These are phyloP conservation scores for Parnassius mnemosyne DNA, from an alignment of 2,888 invertebrate species.

Conservation along the genomic window DNA sequence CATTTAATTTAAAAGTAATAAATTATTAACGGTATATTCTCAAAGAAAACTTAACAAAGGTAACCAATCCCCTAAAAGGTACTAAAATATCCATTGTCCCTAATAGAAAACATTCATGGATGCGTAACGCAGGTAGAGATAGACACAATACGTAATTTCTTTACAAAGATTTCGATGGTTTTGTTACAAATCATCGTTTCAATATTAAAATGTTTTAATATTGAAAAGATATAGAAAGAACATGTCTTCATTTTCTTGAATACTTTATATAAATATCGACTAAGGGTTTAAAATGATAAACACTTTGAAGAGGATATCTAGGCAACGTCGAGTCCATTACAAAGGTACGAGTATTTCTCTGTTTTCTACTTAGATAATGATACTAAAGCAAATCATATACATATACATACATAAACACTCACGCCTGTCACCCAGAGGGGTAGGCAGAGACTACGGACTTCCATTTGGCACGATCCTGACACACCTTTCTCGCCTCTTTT, in stretches of 20 bases:
- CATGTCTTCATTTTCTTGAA: background rate
- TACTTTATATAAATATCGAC: too few relatives aligned
- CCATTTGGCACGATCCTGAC: too few relatives aligned
- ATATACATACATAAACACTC: too few relatives aligned
- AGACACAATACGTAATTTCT: background rate
- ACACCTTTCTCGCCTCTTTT: too few relatives aligned
- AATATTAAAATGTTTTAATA: background rate
- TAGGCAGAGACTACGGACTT: too few relatives aligned
- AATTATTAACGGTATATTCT: background rate
- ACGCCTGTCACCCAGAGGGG: too few relatives aligned
- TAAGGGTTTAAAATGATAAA: background rate
- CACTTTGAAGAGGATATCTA: background rate
- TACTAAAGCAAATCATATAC: too few relatives aligned
- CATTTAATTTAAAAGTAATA: too few relatives aligned
- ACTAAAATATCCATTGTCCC: background rate
- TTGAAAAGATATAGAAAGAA: background rate
- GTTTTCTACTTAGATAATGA: too few relatives aligned
- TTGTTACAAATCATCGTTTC: background rate
- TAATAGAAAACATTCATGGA: background rate
- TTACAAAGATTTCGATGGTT: background rate
- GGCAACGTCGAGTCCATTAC: too few relatives aligned
- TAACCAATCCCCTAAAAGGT: background rate
- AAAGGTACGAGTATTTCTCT: too few relatives aligned
- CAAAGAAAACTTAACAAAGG: background rate
- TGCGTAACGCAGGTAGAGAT: constrained; percentile 4